A percentile compares a stretch with the other conserved stretches of the same genome.
Conservation (phyloP, 2,797 vertebrate genomes). For the Yasuhikotakia modesta region DNA sequence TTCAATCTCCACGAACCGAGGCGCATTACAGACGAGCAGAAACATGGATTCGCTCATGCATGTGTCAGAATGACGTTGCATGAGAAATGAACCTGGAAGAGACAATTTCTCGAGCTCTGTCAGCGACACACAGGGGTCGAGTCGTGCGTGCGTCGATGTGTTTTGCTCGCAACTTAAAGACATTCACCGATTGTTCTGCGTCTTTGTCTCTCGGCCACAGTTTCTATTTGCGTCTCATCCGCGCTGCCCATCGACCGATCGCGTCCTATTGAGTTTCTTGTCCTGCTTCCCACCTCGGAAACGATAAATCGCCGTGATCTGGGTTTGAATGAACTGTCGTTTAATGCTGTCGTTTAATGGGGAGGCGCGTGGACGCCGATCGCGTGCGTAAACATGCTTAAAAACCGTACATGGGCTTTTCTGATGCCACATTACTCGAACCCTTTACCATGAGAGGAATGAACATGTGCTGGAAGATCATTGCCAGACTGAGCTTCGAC, state of each 20-base stretch:
- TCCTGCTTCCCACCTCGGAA: slow-evolving; percentile 29
- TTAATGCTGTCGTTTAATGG: slow-evolving; percentile 31
- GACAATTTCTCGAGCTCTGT: not conserved
- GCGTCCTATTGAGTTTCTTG: not conserved
- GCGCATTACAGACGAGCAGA: not conserved
- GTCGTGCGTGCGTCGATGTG: no score
- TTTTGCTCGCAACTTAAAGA: slow-evolving; percentile 11
- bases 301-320: slow-evolving; percentile 3
- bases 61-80: not conserved
- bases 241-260: slow-evolving; percentile 4
- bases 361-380: slow-evolving; percentile 13
- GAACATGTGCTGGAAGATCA: slow-evolving; percentile 79
- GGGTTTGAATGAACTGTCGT: slow-evolving; percentile 31
- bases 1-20: not conserved
- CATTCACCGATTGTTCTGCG: not conserved
- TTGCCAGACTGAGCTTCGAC: slow-evolving; percentile 76
- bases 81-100: slow-evolving; percentile 1
- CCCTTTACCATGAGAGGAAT: slow-evolving; percentile 71
- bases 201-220: slow-evolving; percentile 2
- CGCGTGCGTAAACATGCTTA: slow-evolving; percentile 31
- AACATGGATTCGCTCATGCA: not conserved
- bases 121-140: not conserved
- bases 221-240: slow-evolving; percentile 21
- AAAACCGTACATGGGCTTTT: slow-evolving; percentile 43
- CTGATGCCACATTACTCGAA: slow-evolving; percentile 46